Evolutionary conservation across 2,888 invertebrate genomes (phyloP), one percentile per base, ranked within the genome.

Genomic region (Ptychoptera albimana): DNA sequence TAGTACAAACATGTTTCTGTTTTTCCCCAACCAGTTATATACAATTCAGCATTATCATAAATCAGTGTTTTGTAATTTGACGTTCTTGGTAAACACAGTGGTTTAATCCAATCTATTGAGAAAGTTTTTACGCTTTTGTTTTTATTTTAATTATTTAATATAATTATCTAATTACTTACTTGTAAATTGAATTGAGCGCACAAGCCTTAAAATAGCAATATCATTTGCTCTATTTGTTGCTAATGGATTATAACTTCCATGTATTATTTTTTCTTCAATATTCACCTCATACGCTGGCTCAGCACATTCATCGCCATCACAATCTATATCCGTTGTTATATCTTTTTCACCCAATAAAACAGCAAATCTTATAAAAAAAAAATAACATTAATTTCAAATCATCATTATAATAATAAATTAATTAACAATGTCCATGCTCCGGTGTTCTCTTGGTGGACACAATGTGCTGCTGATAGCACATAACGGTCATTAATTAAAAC

Each of bases 381-480:
- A 14, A 41, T 45, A 14, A 41, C 41, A 23, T 23, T 23, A 23
- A 3, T 23, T 5, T 23, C 3, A 23, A 5, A 7, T 23, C 3
- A 23, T 23, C 3, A 5, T 23, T 23, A 5, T 23, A 5, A 23
- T 5, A 23, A 23, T 23, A 23, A 5, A 5, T 23, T 23, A 23
- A 23, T 5, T 7, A 23, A 23, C 23, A 23, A 23, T 23, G 3
- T 3, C 23, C 23, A 23, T 5, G 23, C 23, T 23, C 23, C 23
- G 3, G 7, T 23, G 7, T 23, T 23, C 3, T 23, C 23, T 89
- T 89, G 89, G 65, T 84, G 81, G 46, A 91, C 77, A 64, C 91
- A 92, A 64, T 92, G 91, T 1, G 89, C 89, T 0, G 89, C 89
- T 1, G 91, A 91, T 43, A 92, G 70, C 12, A 91, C 71, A 89